Base-by-base conservation (phyloP, 2,888 invertebrate genomes). In the Mythimna impura region DNA sequence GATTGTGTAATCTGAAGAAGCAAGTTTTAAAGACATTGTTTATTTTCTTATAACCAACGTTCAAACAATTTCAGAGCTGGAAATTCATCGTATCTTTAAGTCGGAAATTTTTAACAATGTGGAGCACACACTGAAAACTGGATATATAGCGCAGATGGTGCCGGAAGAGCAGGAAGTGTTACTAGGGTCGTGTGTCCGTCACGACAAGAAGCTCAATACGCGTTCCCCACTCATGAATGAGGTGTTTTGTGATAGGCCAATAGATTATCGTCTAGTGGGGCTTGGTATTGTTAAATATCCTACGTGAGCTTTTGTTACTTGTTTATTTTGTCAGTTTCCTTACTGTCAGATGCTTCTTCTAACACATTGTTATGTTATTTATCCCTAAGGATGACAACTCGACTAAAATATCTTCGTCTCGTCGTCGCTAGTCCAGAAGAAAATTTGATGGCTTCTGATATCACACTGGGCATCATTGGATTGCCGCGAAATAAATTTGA, bases 381-480 rank as follows among this genome's bases (percentile, higher is more conserved):
- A 30, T 70, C 74, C 78, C 71, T 30, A 76, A 93, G 93, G 54
- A 72, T 90, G 50, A 88, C 93, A 9, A 89, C 95, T 20, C 93
- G 97, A 62, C 90, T 97, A 9, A 80, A 90, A 9, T 97, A 96
- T 85, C 90, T 97, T 87, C 93, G 96, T 90, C 92, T 94, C 62
- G 96, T 97, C 3, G 93, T 97, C 65, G 93, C 96, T 4, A 96
- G 96, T 0, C 93, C 96, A 1, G 97, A 97, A 90, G 97, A 97
- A 78, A 81, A 89, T 5, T 87, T 97, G 20, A 20, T 73, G 6
- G 86, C 93, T 30, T 78, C 93, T 22, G 93, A 94, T 3, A 92
- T 97, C 22, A 93, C 95, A 68, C 89, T 97, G 8, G 97, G 97
- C 2, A 96, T 97, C 70, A 90, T 97, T 64, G 97, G 97, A 5